Percentiles rank a stretch among this genome's conserved stretches.
Conservation (phyloP, 2,888 invertebrate genomes). For the Dyspetes luteomarginatus region DNA sequence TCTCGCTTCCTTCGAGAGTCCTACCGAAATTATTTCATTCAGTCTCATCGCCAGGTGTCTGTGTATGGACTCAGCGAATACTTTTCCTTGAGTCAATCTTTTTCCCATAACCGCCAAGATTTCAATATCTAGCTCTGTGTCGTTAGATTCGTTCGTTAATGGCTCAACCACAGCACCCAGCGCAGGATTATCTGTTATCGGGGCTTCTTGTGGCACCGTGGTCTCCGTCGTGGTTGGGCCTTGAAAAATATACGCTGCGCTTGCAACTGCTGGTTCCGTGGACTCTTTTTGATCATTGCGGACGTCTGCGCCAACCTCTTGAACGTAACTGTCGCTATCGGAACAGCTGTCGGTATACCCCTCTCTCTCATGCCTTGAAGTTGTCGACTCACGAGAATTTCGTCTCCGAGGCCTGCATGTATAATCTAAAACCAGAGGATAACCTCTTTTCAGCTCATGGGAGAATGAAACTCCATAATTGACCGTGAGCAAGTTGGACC, state of each 20-base stretch:
- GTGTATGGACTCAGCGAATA: neutral
- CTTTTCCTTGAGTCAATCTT: neutral
- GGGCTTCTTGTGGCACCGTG: neutral
- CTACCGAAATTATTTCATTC: neutral
- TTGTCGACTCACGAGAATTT: neutral
- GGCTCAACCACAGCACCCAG: neutral
- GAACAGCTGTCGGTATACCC: neutral
- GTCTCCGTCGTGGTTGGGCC: no score
- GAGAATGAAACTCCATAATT: neutral
- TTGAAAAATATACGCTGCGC: neutral
- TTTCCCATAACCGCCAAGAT: slow-evolving; percentile 2
- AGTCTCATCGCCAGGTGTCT: slow-evolving; percentile 8
- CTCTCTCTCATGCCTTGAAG: neutral
- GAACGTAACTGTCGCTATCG: neutral
- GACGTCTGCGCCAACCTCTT: neutral
- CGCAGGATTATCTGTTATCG: neutral
- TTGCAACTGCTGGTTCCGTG: neutral
- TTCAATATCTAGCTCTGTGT: neutral
- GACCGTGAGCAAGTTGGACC: neutral
- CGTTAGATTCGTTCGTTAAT: neutral
- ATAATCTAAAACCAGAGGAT: neutral
- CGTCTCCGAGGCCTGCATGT: neutral
- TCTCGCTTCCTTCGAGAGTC: slow-evolving; percentile 11
- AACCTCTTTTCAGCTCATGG: neutral
- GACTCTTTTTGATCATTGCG: neutral